Evolutionary conservation across 2,888 invertebrate species (phyloP).

Genomic region (Epiblema foenella): DNA sequence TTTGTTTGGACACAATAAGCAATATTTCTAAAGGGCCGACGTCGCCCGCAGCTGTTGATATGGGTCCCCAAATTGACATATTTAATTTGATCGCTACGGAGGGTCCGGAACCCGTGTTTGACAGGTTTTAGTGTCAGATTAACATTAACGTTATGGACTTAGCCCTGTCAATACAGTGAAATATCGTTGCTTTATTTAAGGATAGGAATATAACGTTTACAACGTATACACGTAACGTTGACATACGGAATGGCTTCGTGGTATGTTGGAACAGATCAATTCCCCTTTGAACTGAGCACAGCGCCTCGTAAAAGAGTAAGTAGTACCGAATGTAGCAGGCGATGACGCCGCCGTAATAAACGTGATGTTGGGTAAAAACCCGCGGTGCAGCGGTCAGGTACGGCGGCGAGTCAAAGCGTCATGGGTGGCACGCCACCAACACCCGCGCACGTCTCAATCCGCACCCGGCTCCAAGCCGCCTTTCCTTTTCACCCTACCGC

Average conservation of each 20-base stretch:
- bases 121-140: conserved; percentile 84
- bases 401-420: conserved; percentile 80
- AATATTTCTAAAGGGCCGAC: conserved; percentile 84
- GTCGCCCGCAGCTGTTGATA: conserved; percentile 84
- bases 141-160: conserved; percentile 78
- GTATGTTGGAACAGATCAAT: conserved; percentile 72
- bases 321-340: conserved; percentile 75
- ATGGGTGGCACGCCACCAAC: conserved; percentile 84
- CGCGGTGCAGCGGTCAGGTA: conserved; percentile 57
- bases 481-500: conserved; percentile 84
- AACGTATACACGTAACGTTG: conserved; percentile 56
- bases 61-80: conserved; percentile 85
- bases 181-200: conserved; percentile 50
- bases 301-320: conserved; percentile 76
- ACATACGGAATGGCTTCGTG: conserved; percentile 74
- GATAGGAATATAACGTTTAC: too few species aligned
- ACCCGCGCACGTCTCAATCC: conserved; percentile 85
- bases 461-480: conserved; percentile 82
- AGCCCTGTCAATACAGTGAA: conserved; percentile 72
- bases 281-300: conserved; percentile 72
- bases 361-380: conserved; percentile 80
- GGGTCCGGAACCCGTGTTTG: conserved; percentile 78
- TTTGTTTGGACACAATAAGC: conserved; percentile 86
- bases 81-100: conserved; percentile 84
- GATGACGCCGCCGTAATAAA: conserved; percentile 78